Evolutionary conservation across 1,140 invertebrate species (phyloP), one percentile per base, ranked within the genome.

Genomic region (Lordiphosa clarofinis): DNA sequence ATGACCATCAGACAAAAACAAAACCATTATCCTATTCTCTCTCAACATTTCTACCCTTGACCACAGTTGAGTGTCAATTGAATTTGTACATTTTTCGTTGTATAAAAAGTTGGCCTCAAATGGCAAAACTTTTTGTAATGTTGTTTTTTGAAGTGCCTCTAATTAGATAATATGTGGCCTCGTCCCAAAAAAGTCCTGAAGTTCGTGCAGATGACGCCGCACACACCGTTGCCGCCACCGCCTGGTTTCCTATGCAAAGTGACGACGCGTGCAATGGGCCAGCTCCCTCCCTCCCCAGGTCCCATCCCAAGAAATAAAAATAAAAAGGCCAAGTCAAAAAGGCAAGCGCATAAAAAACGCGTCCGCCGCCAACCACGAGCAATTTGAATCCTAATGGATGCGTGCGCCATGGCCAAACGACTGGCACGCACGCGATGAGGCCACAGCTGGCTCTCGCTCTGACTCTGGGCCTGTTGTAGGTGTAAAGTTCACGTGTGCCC

Each of bases 321-420:
- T 35, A 67, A 55, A 62, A 55, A 36, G 28, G 8, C 31, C 55
- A 76, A 84, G 73, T 54, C 69, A 67, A 70, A 73, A 84, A 71
- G 78, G 57, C 65, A 73, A 71, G 61, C 59, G 73, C 57, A 84
- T 84, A 78, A 84, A 84, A 73, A 76, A 48, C 47, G 46, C 44
- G 39, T 15, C 58, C 48, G 62, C 53, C 76, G 71, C 66, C 68
- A 72, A 68, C 68, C 64, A 56, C 56, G 71, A 57, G 66, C 78
- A 73, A 82, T 82, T 82, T 82, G 78, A 82, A 84, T 84, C 78
- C 73, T 84, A 84, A 84, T 84, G 78, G 78, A 84, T 84, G 78
- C 78, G 78, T 84, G 78, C 59, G 73, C 55, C 73, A 24, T 50
- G 49, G 48, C 59, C 69, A 84, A 84, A 84, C 73, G 78, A 84